These are phyloP conservation scores for Embiotoca jacksoni DNA, from an alignment of 2,113 vertebrate species.

Conservation along the genomic window DNA sequence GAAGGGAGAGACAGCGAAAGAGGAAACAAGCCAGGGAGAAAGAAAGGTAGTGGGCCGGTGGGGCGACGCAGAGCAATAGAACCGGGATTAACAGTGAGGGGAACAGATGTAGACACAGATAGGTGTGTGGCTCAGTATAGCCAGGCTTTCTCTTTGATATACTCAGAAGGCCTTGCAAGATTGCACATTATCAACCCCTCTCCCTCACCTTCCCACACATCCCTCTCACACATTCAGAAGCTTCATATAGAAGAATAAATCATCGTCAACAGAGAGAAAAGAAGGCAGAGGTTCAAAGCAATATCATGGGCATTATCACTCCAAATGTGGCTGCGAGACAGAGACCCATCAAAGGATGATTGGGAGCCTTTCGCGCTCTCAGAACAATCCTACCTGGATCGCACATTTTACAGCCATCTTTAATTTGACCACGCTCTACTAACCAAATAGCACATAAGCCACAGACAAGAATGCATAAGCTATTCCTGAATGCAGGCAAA, in stretches of 20 bases:
- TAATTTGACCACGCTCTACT: slow-evolving; percentile 51
- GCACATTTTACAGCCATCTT: slow-evolving; percentile 54
- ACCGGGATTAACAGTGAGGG: slow-evolving; percentile 67
- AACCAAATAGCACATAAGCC: slow-evolving; percentile 60
- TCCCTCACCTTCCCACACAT: slow-evolving; percentile 45
- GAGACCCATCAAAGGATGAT: slow-evolving; percentile 44
- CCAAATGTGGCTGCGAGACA: slow-evolving; percentile 49
- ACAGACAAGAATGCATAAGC: slow-evolving; percentile 48
- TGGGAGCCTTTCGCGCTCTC: slow-evolving; percentile 34
- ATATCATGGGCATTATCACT: slow-evolving; percentile 44
- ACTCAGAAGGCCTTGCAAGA: slow-evolving; percentile 43
- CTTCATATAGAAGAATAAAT: slow-evolving; percentile 50
- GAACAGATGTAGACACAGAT: slow-evolving; percentile 74
- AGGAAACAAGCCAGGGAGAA: slow-evolving; percentile 58
- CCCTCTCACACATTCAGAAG: slow-evolving; percentile 47
- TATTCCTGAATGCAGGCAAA: slow-evolving; percentile 51
- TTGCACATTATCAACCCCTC: slow-evolving; percentile 34
- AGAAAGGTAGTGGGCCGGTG: slow-evolving; percentile 47
- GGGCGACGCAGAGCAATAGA: slow-evolving; percentile 64
- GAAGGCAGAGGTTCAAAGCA: slow-evolving; percentile 25
- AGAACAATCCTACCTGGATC: slow-evolving; percentile 43
- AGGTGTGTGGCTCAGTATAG: slow-evolving; percentile 58
- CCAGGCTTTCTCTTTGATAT: slow-evolving; percentile 62
- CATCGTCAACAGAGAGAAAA: slow-evolving; percentile 46
- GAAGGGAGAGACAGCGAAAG: slow-evolving; percentile 45